A percentile compares a stretch with the other conserved stretches of the same genome.
Evolutionary conservation across 2,797 vertebrate species (phyloP).

Genomic region (Cryptoprocta ferox): DNA sequence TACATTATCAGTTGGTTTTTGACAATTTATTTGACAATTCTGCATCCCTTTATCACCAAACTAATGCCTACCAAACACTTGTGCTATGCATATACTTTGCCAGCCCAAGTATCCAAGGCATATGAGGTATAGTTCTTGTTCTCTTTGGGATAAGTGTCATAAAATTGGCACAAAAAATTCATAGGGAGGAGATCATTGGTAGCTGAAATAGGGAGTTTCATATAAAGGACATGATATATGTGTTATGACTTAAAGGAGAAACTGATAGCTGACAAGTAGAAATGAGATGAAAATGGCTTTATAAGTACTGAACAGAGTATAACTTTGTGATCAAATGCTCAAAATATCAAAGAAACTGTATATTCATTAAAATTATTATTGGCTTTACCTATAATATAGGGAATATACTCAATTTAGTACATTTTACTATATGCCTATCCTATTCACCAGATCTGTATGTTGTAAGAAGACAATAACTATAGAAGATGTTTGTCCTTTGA

Average conservation of each 20-base stretch:
- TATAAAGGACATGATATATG: background rate
- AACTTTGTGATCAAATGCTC: background rate
- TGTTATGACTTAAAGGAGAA: background rate
- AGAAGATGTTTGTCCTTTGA: background rate
- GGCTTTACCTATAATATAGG: background rate
- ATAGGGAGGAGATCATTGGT: background rate
- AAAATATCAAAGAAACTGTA: background rate
- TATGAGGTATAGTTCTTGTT: background rate
- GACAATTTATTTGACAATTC: background rate
- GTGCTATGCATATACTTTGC: background rate
- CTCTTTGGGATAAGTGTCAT: background rate
- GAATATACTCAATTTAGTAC: background rate
- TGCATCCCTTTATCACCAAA: background rate
- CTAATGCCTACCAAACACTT: background rate
- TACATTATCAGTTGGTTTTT: background rate
- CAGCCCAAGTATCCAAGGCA: background rate
- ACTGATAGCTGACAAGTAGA: background rate
- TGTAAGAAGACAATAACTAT: background rate
- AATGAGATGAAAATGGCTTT: background rate
- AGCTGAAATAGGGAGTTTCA: background rate
- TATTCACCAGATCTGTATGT: background rate
- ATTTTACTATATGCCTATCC: background rate
- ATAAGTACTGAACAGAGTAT: background rate
- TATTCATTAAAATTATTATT: background rate
- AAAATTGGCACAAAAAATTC: background rate